Conservation (phyloP, 2,888 invertebrate genomes). For the Agapostemon virescens region DNA sequence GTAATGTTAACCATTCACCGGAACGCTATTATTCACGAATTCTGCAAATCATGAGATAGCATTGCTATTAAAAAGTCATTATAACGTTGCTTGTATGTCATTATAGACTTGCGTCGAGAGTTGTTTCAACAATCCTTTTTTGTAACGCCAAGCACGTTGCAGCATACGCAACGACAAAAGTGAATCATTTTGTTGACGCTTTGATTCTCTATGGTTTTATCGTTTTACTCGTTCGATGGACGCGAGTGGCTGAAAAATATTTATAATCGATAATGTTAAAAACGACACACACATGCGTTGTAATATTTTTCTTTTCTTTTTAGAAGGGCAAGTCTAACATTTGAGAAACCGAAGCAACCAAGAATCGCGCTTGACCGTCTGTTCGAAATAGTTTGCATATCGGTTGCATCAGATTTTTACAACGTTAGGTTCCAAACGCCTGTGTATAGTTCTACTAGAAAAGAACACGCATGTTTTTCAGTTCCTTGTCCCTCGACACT, state of each 20-base stretch:
- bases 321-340: background rate
- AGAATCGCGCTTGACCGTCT: background rate
- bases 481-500: background rate
- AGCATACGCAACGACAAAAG: background rate
- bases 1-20: conserved; percentile 15
- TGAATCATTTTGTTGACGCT: background rate
- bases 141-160: background rate
- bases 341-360: background rate
- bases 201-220: background rate
- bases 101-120: background rate
- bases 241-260: background rate
- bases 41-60: conserved; percentile 1
- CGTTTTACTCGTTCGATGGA: background rate
- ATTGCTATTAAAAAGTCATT: conserved; percentile 26
- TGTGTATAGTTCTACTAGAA: background rate
- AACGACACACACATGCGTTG: background rate
- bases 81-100: conserved; percentile 8
- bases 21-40: conserved; percentile 14
- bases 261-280: background rate
- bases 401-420: background rate
- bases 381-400: background rate
- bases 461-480: background rate
- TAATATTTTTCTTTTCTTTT: conserved; percentile 17
- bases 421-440: conserved; percentile 7
- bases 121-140: background rate